Evolutionary conservation across 2,888 invertebrate species (phyloP).

Genomic region (Meteorus cinctellus): DNA sequence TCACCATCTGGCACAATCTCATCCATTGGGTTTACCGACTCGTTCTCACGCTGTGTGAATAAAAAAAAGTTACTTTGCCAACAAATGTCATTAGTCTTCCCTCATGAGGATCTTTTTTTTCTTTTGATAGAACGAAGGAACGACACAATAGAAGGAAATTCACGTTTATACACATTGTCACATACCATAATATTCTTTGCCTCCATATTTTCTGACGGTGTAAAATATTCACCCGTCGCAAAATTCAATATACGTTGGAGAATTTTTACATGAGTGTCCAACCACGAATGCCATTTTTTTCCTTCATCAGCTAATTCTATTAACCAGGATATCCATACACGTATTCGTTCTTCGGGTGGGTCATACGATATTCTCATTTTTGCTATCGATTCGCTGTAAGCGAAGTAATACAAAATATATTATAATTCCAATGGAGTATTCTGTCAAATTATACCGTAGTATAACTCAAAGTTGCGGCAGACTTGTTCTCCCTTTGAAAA

Average conservation of each 20-base stretch:
- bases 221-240: slow-evolving; percentile 44
- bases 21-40: slow-evolving; percentile 35
- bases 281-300: slow-evolving; percentile 63
- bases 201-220: background rate
- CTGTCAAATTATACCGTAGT: too few relatives aligned
- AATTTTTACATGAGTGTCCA: slow-evolving; percentile 59
- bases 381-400: slow-evolving; percentile 49
- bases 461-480: too few relatives aligned
- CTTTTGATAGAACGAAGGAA: too few relatives aligned
- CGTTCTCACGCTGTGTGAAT: background rate
- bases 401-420: background rate
- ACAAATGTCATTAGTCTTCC: slow-evolving; percentile 46
- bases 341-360: slow-evolving; percentile 61
- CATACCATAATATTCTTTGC: background rate
- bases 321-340: slow-evolving; percentile 64
- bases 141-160: too few relatives aligned
- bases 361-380: slow-evolving; percentile 57
- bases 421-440: too few relatives aligned
- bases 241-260: slow-evolving; percentile 48
- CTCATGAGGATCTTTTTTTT: slow-evolving; percentile 30
- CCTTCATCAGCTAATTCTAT: slow-evolving; percentile 59
- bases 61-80: slow-evolving; percentile 31
- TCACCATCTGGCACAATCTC: slow-evolving; percentile 13
- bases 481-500: background rate
- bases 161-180: background rate